phyloP scores from a whole-genome alignment of 2,113 vertebrate genomes.

The Brienomyrus longianalis region DNA sequence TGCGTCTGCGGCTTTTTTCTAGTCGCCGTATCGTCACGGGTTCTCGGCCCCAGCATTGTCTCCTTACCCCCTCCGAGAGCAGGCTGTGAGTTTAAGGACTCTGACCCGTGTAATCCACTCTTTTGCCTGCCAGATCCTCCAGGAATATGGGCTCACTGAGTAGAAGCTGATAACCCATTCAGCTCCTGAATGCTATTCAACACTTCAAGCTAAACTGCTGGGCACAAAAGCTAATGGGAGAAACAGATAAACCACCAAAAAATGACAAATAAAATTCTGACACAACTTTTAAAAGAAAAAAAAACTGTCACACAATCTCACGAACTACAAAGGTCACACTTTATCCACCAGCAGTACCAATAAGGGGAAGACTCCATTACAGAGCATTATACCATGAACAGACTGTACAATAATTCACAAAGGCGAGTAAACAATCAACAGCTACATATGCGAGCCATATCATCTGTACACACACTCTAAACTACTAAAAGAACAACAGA shows the following conservation, averaged over 20 bases:
- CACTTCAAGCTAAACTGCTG: background rate
- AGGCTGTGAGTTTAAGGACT: background rate
- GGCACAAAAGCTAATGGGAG: background rate
- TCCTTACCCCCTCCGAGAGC: background rate
- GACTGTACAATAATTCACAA: background rate
- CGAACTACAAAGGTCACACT: background rate
- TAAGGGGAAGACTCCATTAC: background rate
- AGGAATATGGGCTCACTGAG: background rate
- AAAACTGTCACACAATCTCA: background rate
- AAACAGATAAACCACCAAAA: background rate
- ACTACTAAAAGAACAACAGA: conserved; percentile 3
- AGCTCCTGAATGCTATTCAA: background rate
- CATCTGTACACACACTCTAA: background rate
- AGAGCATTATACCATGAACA: background rate
- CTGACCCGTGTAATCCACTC: background rate
- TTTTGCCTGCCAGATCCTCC: background rate
- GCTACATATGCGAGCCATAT: background rate
- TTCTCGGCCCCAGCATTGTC: background rate
- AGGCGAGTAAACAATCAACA: background rate
- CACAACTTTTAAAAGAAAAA: background rate
- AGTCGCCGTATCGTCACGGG: background rate
- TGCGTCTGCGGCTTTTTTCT: background rate
- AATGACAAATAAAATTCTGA: background rate
- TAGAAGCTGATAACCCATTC: conserved; percentile 2
- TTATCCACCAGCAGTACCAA: background rate